Percentiles rank a stretch among this genome's conserved stretches.
phyloP scores from a whole-genome alignment of 2,113 vertebrate genomes.

The Daboia siamensis region DNA sequence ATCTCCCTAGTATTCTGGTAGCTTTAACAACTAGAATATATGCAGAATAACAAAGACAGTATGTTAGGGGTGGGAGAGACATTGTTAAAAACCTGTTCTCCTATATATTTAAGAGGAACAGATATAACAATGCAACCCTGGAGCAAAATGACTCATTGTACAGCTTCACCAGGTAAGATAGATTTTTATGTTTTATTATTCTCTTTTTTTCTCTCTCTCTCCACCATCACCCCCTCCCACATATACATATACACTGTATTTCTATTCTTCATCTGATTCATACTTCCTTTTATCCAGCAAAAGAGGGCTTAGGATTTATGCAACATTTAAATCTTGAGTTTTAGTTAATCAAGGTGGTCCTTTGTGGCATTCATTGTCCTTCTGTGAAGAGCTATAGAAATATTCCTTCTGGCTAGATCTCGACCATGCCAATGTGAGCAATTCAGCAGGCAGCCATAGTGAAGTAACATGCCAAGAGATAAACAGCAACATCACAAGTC shows the following conservation, averaged over 20 bases:
- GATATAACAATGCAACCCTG: conserved; percentile 29
- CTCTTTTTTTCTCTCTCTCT: not conserved
- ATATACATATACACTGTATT: not conserved
- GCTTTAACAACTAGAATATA: conserved; percentile 41
- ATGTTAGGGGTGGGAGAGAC: not conserved
- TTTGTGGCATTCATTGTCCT: not conserved
- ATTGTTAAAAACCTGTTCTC: conserved; percentile 42
- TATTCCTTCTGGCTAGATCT: no score
- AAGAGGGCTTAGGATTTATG: not conserved
- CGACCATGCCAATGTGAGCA: not conserved
- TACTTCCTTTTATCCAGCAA: not conserved
- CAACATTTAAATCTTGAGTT: not conserved
- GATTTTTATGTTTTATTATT: conserved; percentile 22
- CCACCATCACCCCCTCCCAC: not conserved
- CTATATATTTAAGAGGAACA: conserved; percentile 47
- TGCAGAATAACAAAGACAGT: conserved; percentile 24
- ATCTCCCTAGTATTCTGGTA: conserved; percentile 21
- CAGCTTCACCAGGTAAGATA: conserved; percentile 38
- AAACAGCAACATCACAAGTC: not conserved
- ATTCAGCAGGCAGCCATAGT: not conserved
- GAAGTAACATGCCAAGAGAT: not conserved
- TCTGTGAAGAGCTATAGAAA: not conserved
- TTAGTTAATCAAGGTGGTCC: not conserved
- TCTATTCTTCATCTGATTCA: conserved; percentile 10
- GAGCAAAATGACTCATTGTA: conserved; percentile 5